Base-by-base conservation (phyloP, 2,888 invertebrate genomes). In the Brachynemurus nebulosus region DNA sequence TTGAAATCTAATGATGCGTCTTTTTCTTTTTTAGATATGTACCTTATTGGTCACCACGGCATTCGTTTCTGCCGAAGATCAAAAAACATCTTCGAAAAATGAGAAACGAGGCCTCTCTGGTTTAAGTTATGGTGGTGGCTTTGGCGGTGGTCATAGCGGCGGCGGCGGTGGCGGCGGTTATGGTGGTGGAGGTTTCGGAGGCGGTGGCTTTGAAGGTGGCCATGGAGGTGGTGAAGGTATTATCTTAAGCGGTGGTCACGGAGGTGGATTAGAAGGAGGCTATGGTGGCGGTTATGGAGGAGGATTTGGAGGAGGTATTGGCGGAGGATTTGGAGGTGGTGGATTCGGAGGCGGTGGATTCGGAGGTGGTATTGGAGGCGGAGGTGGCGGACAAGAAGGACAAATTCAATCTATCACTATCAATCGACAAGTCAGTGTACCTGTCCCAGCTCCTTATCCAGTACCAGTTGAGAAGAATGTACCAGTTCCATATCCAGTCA, bases 391-490 rank as follows among this genome's bases (percentile, higher is more conserved):
- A n/a, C n/a, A n/a, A n/a, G n/a, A n/a, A n/a, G 63, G 61, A 3
- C 59, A 60, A 46, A 63, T 63, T 1, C 54, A 59, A 23, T 62
- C 56, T 12, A 58, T 61, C 4, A 71, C 72, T 44, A 59, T 64
- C 30, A 64, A 69, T 50, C 69, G 72, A 46, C 62, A 62, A 16
- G 69, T 74, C 2, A 63, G 69, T 1, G 64, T 73, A 34, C 51
- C 56, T n/a, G 52, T 54, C 19, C 54, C 70, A 0, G 66, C 67
- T 17, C 61, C 70, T 1, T 69, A 72, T 1, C 68, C 65, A 3
- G 60, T 66, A 35, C 64, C 64, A 1, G 62, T 62, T 1, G 59
- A 58, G 2, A 60, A 64, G 2, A 38, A 54, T 1, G 59, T 70
- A 2, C 69, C 70, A 0, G 69, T 69, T 17, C 68, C 71, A 4